Evolutionary conservation across 2,797 vertebrate species (phyloP), one percentile per base, ranked within the genome.

Genomic region (Chaetophractus vellerosus): DNA sequence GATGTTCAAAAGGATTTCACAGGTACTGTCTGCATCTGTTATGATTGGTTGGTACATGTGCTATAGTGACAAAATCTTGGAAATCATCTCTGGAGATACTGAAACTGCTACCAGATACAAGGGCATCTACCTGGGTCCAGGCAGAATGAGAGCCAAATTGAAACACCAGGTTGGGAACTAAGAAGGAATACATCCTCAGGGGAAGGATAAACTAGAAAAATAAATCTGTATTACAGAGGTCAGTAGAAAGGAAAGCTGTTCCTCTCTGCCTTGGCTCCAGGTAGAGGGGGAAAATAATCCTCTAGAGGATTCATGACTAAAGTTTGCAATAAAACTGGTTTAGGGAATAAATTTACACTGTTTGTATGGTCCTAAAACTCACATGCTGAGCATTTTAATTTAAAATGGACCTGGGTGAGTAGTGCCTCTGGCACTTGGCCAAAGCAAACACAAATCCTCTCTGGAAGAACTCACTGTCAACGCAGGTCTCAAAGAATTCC

Each of bases 51-150:
- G 38, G 63, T 66, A 6, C 16, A 15, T 55, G 23, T 91, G 24
- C 68, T 63, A 19, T 63, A 63, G 31, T 66, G 69, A 88, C 36
- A 88, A 63, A 33, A 79, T 48, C 84, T 85, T 41, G 55, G 75
- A 92, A 94, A 90, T 90, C 16, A 63, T 74, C 63, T 92, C 41
- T 83, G 57, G 64, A 87, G 69, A n/a, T 52, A 66, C 4, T 72
- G 69, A 52, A 78, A 69, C 33, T 89, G 28, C 55, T 74, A 61
- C 61, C 19, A 89, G 21, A 57, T 69, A 24, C 15, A 31, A 71
- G 28, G 45, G 15, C 28, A 66, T 59, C 57, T 87, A 28, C n/a
- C 59, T n/a, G 28, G 45, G n/a, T 50, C 52, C 61, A 64, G 45
- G n/a, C 48, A 76, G 33, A 14, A 72, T 86, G 36, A 86, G 11